Base-by-base conservation (phyloP, 2,888 invertebrate species). In the Chelonus formosanus region DNA sequence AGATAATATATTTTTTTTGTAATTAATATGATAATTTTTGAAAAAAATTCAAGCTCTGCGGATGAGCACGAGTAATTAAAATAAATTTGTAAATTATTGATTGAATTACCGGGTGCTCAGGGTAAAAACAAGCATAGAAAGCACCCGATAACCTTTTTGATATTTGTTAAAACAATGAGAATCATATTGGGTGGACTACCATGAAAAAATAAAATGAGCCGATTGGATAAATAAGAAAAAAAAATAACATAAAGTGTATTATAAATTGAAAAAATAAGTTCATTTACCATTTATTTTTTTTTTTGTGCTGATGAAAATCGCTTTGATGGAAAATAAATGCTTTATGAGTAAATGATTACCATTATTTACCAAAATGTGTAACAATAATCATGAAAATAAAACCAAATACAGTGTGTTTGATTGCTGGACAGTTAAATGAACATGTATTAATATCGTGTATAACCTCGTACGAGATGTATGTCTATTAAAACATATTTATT, bases 401-500 rank as follows among this genome's bases (percentile, higher is more conserved):
- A 54, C 65, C 70, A 73, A 67, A 80, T 80, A 81, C 81, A 81
- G 80, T 76, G 82, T 83, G 80, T 83, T 84, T 84, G 82, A 84
- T 84, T 84, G 84, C 84, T 83, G 84, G 84, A 83, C 84, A 84
- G 83, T 84, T 84, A 80, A 84, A 84, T 83, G 78, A 83, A 80
- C 79, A 83, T 84, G 82, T 84, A 83, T 83, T 83, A 82, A 82
- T 82, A 84, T 81, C 80, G 80, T 83, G 82, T 84, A 20, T 20
- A 84, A 84, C 78, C 82, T 82, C 80, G 80, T 84, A 83, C 78
- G 81, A 83, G 78, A 83, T 84, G 81, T 83, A 84, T 83, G 82
- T 84, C 83, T 84, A 84, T 82, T 84, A 83, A 84, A 84, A 83
- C 83, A 80, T 84, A 84, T 83, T 83, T 84, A 84, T 82, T 83